Evolutionary conservation across 2,888 invertebrate genomes (phyloP).

Genomic region (Drosophila hamatofila): DNA sequence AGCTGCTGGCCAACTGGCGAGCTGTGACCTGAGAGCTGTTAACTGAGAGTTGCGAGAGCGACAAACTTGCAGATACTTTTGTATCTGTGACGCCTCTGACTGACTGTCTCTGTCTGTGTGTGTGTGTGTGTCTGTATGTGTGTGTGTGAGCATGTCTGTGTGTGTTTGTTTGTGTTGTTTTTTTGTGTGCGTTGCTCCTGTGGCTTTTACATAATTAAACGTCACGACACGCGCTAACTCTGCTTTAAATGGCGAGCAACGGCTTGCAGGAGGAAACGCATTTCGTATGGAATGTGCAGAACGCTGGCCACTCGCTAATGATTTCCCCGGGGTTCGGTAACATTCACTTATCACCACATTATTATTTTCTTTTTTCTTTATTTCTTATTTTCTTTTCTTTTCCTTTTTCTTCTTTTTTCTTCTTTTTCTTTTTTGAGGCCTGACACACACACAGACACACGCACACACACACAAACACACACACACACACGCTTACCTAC

Average conservation of each 20-base stretch:
- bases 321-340: slow-evolving; percentile 74
- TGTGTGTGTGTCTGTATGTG: slow-evolving; percentile 17
- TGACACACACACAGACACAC: slow-evolving; percentile 11
- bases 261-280: slow-evolving; percentile 48
- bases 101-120: slow-evolving; percentile 19
- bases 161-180: slow-evolving; percentile 22
- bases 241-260: slow-evolving; percentile 57
- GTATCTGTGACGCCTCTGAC: slow-evolving; percentile 45
- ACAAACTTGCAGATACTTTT: slow-evolving; percentile 61
- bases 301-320: slow-evolving; percentile 68
- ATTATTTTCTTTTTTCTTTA: slow-evolving; percentile 21
- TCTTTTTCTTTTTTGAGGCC: slow-evolving; percentile 5
- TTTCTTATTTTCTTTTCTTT: neutral
- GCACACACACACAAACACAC: slow-evolving; percentile 8
- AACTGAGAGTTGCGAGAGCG: slow-evolving; percentile 33
- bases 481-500: slow-evolving; percentile 16
- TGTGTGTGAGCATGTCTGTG: slow-evolving; percentile 2
- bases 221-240: slow-evolving; percentile 63
- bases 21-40: slow-evolving; percentile 31
- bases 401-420: neutral
- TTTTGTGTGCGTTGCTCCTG: slow-evolving; percentile 52
- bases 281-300: slow-evolving; percentile 15
- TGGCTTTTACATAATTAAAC: slow-evolving; percentile 81
- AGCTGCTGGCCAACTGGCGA: slow-evolving; percentile 9
- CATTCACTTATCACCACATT: slow-evolving; percentile 75